Conservation (phyloP, 2,113 vertebrate species). For the Procavia capensis region DNA sequence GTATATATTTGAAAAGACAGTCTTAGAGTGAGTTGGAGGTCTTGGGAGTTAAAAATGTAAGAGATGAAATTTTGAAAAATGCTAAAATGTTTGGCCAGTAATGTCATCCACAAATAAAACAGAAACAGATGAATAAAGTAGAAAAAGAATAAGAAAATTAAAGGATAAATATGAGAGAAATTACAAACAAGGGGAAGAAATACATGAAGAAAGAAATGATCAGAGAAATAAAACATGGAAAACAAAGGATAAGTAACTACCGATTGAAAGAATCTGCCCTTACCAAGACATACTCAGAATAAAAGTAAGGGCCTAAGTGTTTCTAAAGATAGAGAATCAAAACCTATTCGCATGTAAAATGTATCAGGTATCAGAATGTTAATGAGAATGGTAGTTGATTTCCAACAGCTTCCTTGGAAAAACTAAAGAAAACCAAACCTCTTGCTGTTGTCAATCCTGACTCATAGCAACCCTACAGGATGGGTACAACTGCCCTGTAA, state of each 20-base stretch:
- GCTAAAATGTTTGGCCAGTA: background rate
- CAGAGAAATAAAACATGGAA: background rate
- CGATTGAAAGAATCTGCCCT: background rate
- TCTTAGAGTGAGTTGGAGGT: background rate
- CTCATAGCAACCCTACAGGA: no score
- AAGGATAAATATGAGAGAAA: background rate
- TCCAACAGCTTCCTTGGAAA: background rate
- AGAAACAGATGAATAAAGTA: background rate
- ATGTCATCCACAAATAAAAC: background rate
- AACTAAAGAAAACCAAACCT: no score
- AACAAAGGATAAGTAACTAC: background rate
- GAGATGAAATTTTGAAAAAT: background rate
- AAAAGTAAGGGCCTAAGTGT: background rate
- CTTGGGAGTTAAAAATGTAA: slow-evolving; percentile 44
- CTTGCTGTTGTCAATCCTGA: no score
- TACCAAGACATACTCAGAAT: background rate
- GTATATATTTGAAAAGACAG: background rate
- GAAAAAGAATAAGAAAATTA: background rate
- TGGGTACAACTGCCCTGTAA: no score
- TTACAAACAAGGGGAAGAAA: background rate
- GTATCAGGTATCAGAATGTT: background rate
- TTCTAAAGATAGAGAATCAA: background rate
- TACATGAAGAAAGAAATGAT: background rate
- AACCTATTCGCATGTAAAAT: background rate
- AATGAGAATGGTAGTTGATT: background rate